Evolutionary conservation across 2,113 vertebrate genomes (phyloP), one percentile per base, ranked within the genome.

Genomic region (Siphamia tubifer): DNA sequence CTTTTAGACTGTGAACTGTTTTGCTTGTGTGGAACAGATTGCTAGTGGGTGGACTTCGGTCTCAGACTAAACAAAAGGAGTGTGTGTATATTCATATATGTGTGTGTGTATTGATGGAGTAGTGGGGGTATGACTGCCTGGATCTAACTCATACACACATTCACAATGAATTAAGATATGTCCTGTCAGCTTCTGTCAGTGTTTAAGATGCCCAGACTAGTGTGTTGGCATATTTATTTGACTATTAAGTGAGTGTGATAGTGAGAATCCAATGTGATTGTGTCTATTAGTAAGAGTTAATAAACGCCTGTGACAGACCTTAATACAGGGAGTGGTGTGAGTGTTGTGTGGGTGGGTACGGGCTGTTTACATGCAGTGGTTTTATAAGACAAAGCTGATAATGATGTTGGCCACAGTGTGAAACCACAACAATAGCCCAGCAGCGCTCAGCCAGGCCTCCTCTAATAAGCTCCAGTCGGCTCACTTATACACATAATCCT

Each of bases 341-440:
- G 25, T 79, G 43, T 40, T 57, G 40, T 43, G 30, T 38, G 54
- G 6, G 68, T 45, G 51, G 2, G 48, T 48, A 65, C 34, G 38
- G 8, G 27, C 10, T 30, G 20, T 82, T 67, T 74, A 44, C 62
- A 65, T 73, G 66, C 65, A 42, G 19, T 42, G 73, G 55, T 85
- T 82, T 86, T 76, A 71, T 36, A 40, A 45, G 35, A 69, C 74
- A 70, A 72, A 81, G 76, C 72, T 58, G 66, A 83, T 88, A 88
- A 90, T 84, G 78, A 73, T 84, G 15, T 69, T 66, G 77, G 63
- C 82, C 77, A 30, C 66, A 43, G 74, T 66, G 60, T 53, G 53
- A 79, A 82, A 79, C 82, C 86, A 53, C 82, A 90, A 83, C 86
- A 85, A 84, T 49, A 51, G 61, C 20, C 43, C 5, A 28, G 39